These are phyloP conservation scores for Psettodes erumei DNA, from an alignment of 2,113 vertebrate species.

Conservation along the genomic window DNA sequence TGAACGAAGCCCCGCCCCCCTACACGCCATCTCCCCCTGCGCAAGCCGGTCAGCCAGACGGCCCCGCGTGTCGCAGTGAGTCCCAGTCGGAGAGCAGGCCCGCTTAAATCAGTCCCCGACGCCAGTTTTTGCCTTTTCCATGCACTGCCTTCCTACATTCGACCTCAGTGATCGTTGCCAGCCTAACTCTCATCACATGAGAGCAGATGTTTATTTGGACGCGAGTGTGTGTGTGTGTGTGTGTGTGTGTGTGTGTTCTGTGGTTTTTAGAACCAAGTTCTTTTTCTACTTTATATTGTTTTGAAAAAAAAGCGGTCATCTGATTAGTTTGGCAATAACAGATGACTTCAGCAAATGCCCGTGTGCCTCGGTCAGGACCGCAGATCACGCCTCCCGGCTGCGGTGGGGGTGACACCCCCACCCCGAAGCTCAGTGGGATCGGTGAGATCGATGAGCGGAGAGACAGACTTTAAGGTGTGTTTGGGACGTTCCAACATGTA, in stretches of 20 bases:
- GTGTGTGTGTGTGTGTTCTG: constrained; percentile 1
- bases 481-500: too few species aligned
- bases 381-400: constrained; percentile 44
- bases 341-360: constrained; percentile 62
- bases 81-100: constrained; percentile 56
- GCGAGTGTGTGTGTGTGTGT: constrained; percentile 5
- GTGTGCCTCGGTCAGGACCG: constrained; percentile 63
- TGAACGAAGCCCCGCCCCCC: constrained; percentile 85
- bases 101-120: constrained; percentile 56
- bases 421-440: constrained; percentile 14
- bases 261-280: constrained; percentile 36
- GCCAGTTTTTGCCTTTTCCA: constrained; percentile 74
- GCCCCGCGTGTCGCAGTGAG: constrained; percentile 48
- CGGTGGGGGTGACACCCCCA: constrained; percentile 6
- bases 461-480: constrained; percentile 19
- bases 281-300: constrained; percentile 62
- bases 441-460: neutral
- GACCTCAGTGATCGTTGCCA: constrained; percentile 71
- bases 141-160: constrained; percentile 74
- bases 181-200: constrained; percentile 67
- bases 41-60: constrained; percentile 36
- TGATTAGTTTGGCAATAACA: constrained; percentile 52
- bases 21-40: constrained; percentile 75
- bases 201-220: constrained; percentile 57
- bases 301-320: constrained; percentile 39